Percentiles rank a stretch among this genome's conserved stretches.
phyloP scores from a whole-genome alignment of 2,888 invertebrate species.

The Parochlus steinenii region DNA sequence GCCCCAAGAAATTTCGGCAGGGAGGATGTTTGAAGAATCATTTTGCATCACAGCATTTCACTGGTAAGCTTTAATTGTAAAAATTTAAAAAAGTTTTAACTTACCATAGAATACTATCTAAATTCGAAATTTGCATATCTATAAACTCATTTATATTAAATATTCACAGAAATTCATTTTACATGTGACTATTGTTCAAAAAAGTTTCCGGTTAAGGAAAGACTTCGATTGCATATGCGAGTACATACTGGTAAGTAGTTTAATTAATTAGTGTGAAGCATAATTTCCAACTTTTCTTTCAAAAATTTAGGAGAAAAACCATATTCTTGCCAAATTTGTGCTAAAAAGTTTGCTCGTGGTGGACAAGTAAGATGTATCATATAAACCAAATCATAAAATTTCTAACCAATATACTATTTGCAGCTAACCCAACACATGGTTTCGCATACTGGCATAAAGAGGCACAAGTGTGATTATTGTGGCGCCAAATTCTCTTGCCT shows the following conservation, averaged over 20 bases:
- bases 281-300: not conserved
- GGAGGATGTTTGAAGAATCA: constrained; percentile 48
- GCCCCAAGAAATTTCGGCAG: constrained; percentile 45
- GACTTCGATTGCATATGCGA: constrained; percentile 53
- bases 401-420: not conserved
- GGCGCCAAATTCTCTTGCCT: constrained; percentile 22
- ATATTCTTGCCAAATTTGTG: constrained; percentile 36
- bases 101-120: too few species aligned
- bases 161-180: constrained; percentile 33
- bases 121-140: too few species aligned
- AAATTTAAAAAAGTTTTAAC: too few species aligned
- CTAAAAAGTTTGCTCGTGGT: constrained; percentile 50
- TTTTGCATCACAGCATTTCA: constrained; percentile 26
- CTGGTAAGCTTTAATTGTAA: constrained; percentile 16
- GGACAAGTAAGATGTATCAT: constrained; percentile 40
- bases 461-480: constrained; percentile 54
- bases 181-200: constrained; percentile 60
- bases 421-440: constrained; percentile 47
- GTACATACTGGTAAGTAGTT: constrained; percentile 56
- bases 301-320: constrained; percentile 1
- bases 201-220: constrained; percentile 58
- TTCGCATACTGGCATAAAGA: constrained; percentile 54
- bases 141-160: constrained; percentile 16
- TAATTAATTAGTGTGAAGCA: constrained; percentile 24
- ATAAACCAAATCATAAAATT: not conserved